Percentiles rank a stretch among this genome's conserved stretches.
Evolutionary conservation across 2,888 invertebrate genomes (phyloP).

Genomic region (Anoncus sp.): DNA sequence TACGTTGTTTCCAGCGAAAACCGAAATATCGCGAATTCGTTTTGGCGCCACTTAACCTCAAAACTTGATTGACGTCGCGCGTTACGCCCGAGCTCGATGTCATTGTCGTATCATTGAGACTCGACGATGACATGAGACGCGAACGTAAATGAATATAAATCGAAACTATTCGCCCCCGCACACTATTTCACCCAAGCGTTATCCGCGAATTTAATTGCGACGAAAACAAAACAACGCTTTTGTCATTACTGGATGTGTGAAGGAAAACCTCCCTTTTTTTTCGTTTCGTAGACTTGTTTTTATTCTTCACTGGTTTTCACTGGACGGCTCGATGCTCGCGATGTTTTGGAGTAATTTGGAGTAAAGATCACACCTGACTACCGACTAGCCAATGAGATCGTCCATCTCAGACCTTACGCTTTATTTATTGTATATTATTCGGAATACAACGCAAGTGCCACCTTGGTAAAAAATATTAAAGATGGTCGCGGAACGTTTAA

Average conservation of each 20-base stretch:
- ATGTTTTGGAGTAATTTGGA: not conserved
- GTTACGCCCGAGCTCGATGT: conserved; percentile 63
- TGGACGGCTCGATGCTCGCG: too few species aligned
- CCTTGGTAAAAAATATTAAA: not conserved
- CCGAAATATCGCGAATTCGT: conserved; percentile 65
- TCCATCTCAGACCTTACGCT: too few species aligned
- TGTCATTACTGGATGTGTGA: conserved; percentile 4
- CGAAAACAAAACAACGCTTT: conserved; percentile 15
- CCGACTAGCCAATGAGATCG: conserved; percentile 4
- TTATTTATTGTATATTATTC: conserved; percentile 6
- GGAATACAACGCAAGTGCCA: conserved; percentile 1
- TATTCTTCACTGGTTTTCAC: conserved; percentile 10
- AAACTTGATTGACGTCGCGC: conserved; percentile 59
- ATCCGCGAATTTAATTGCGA: conserved; percentile 12
- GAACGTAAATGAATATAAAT: conserved; percentile 22
- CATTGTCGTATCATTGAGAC: conserved; percentile 60
- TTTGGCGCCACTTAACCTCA: conserved; percentile 65
- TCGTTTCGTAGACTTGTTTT: not conserved
- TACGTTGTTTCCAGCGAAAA: conserved; percentile 68
- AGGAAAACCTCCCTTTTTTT: not conserved
- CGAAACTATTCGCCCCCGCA: not conserved
- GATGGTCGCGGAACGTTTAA: not conserved
- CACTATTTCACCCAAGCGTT: not conserved
- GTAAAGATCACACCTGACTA: conserved; percentile 7
- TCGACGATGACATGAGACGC: conserved; percentile 59